These are phyloP conservation scores for Zophobas atratus DNA, from an alignment of 1,140 invertebrate genomes.

Conservation along the genomic window DNA sequence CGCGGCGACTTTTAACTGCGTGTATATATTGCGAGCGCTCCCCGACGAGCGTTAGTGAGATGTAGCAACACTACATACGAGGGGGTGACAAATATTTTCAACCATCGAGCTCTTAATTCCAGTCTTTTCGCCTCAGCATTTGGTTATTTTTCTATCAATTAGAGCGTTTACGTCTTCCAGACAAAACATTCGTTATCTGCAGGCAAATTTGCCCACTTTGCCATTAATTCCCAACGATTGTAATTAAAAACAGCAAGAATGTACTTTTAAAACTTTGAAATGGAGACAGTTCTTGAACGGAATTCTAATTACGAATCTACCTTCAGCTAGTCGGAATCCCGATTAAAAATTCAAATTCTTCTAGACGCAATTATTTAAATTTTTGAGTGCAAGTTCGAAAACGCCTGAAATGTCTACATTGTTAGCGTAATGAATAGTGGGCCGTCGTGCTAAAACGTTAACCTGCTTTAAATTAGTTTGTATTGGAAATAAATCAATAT, in stretches of 20 bases:
- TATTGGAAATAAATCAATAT: slow-evolving; percentile 48
- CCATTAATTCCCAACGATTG: neutral
- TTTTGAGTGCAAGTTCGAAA: neutral
- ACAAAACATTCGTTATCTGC: neutral
- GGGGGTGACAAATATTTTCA: too few relatives aligned
- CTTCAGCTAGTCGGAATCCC: neutral
- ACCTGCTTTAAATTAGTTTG: slow-evolving; percentile 50
- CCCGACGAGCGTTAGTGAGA: too few relatives aligned
- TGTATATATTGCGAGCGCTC: too few relatives aligned
- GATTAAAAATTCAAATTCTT: slow-evolving; percentile 6
- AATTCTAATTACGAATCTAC: slow-evolving; percentile 4
- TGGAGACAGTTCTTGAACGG: neutral
- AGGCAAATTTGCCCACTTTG: neutral
- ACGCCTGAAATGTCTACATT: neutral
- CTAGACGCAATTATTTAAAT: neutral
- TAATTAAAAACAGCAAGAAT: neutral
- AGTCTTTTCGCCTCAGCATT: too few relatives aligned
- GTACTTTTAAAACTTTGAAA: slow-evolving; percentile 5
- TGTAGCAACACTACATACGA: too few relatives aligned
- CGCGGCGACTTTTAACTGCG: too few relatives aligned
- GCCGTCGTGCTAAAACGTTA: slow-evolving; percentile 33
- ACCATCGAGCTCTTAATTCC: too few relatives aligned
- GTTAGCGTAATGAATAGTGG: slow-evolving; percentile 15
- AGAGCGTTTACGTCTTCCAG: neutral
- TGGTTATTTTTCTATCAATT: neutral